phyloP scores from a whole-genome alignment of 1,140 invertebrate species.

The Dendroctonus valens region DNA sequence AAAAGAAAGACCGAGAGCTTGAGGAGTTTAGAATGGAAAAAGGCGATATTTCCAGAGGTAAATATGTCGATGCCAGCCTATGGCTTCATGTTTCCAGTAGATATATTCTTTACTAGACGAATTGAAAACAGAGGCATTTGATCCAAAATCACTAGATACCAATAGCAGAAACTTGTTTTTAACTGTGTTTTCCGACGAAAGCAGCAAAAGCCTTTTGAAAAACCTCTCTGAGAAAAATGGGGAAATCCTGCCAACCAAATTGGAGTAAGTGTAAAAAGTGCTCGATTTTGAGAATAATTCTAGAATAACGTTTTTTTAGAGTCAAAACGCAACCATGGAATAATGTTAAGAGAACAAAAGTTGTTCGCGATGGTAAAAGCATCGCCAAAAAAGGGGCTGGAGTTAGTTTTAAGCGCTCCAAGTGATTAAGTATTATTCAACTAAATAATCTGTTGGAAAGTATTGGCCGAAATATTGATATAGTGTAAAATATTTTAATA shows the following conservation, averaged over 20 bases:
- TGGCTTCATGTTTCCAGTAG: not conserved
- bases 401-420: not conserved
- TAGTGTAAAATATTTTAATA: too few relatives aligned
- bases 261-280: constrained; percentile 14
- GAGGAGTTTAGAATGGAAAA: constrained; percentile 41
- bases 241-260: constrained; percentile 2
- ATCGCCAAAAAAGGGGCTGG: not conserved
- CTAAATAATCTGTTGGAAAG: not conserved
- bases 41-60: constrained; percentile 38
- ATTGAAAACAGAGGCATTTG: constrained; percentile 35
- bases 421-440: not conserved
- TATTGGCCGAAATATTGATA: not conserved
- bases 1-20: constrained; percentile 41
- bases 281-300: not conserved
- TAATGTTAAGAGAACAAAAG: too few relatives aligned
- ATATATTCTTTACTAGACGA: constrained; percentile 19
- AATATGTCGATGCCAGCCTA: constrained; percentile 1
- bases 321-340: constrained; percentile 24
- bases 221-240: constrained; percentile 23
- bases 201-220: constrained; percentile 21
- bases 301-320: constrained; percentile 11
- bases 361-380: not conserved
- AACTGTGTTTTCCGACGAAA: constrained; percentile 28
- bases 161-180: constrained; percentile 21
- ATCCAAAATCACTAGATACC: constrained; percentile 11